Evolutionary conservation across 2,888 invertebrate genomes (phyloP), one percentile per base, ranked within the genome.

Genomic region (Andricus curvator): DNA sequence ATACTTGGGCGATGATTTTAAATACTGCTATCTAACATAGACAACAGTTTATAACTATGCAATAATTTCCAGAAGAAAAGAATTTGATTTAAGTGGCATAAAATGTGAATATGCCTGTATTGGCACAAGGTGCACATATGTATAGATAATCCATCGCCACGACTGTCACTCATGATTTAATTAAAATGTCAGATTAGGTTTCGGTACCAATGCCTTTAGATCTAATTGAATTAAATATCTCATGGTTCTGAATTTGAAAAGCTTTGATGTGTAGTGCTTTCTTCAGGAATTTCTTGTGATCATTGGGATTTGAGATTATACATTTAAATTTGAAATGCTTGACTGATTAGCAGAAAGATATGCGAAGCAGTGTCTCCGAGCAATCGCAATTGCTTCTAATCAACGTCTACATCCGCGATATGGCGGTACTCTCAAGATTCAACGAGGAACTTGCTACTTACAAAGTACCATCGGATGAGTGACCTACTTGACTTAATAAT

Each of bases 331-430:
- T 62, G 3, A 62, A 62, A 62, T 17, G 6, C 62, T 15, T 62
- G 22, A 62, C 25, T 62, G 25, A 25, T 29, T 62, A 62, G 62
- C 11, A 62, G 62, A 62, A 25, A 62, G 8, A 25, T 62, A 62
- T 62, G 25, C 25, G 13, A 62, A 62, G 29, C 62, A 62, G 62
- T 62, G 62, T 62, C 62, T 62, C 25, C 15, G 25, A 25, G 62
- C 62, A 62, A 62, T 6, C 17, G 25, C 62, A 62, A 62, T 62
- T 62, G 62, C 25, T 15, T 13, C 25, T 29, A 62, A 29, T 62
- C 25, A 62, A 62, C 62, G 15, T 62, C 62, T 62, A 17, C 25
- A 62, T 62, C 62, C 25, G 62, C 22, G 62, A 62, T 62, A 62
- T 22, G 62, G 62, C 62, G 62, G 25, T 5, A 62, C 62, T 25